Evolutionary conservation across 2,113 vertebrate species (phyloP).

Genomic region (Solea solea): DNA sequence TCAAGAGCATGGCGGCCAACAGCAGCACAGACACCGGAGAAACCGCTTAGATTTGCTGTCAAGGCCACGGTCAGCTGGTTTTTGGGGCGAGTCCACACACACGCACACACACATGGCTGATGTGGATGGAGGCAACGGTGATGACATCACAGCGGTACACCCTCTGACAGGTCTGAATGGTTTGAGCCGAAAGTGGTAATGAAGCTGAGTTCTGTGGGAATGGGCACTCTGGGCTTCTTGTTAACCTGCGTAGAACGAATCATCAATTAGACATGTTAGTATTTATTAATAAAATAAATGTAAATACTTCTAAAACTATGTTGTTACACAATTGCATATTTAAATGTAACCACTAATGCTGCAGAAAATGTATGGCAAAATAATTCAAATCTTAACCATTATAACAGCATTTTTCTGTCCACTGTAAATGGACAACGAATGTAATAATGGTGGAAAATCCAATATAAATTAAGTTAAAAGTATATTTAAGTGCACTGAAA

Average conservation of each 20-base stretch:
- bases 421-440: too few relatives aligned
- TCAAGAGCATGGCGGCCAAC: not conserved
- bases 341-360: not conserved
- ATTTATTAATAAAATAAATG: not conserved
- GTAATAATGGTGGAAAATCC: too few relatives aligned
- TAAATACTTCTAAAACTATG: not conserved
- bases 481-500: too few relatives aligned
- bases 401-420: not conserved
- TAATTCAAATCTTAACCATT: too few relatives aligned
- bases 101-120: not conserved
- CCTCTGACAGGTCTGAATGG: conserved; percentile 83
- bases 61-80: conserved; percentile 10
- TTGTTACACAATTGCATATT: not conserved
- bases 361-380: not conserved
- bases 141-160: conserved; percentile 74
- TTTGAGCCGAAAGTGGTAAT: conserved; percentile 78
- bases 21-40: conserved; percentile 27
- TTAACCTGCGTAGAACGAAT: conserved; percentile 53
- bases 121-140: not conserved
- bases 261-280: not conserved
- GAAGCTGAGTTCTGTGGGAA: conserved; percentile 73
- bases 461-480: too few relatives aligned
- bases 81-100: conserved; percentile 8
- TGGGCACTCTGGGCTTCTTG: conserved; percentile 55
- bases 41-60: not conserved